Evolutionary conservation across 1,140 invertebrate genomes (phyloP).

Genomic region (Drosophila murphyi): DNA sequence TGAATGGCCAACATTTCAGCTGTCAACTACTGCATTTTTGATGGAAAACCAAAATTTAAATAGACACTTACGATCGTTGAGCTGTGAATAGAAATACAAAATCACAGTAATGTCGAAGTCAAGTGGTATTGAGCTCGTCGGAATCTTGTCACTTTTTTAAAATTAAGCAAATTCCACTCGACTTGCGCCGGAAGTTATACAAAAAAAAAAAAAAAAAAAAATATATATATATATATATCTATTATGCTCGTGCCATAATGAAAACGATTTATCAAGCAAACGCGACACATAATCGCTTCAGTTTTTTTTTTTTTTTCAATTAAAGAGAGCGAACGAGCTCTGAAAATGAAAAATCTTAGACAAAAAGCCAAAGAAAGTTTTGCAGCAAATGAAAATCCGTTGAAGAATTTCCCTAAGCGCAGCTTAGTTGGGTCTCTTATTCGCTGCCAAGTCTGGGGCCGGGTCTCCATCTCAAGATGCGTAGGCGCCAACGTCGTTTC

Average conservation of each 20-base stretch:
- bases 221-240: slow-evolving; percentile 13
- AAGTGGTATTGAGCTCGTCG: slow-evolving; percentile 65
- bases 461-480: slow-evolving; percentile 55
- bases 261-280: slow-evolving; percentile 74
- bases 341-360: slow-evolving; percentile 38
- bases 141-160: slow-evolving; percentile 64
- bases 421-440: slow-evolving; percentile 54
- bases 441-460: slow-evolving; percentile 41
- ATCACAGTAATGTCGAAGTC: slow-evolving; percentile 58
- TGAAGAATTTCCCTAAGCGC: slow-evolving; percentile 78
- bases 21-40: slow-evolving; percentile 68
- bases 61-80: slow-evolving; percentile 16
- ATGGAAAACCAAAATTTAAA: slow-evolving; percentile 44
- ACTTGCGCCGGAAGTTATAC: slow-evolving; percentile 64
- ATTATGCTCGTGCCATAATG: slow-evolving; percentile 64
- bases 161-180: slow-evolving; percentile 30
- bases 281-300: slow-evolving; percentile 46
- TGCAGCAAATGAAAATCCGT: slow-evolving; percentile 73
- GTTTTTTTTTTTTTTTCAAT: slow-evolving; percentile 53
- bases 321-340: slow-evolving; percentile 33
- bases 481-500: slow-evolving; percentile 74
- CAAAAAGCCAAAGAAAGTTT: slow-evolving; percentile 72
- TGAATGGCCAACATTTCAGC: slow-evolving; percentile 68
- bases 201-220: slow-evolving; percentile 19
- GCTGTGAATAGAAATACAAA: slow-evolving; percentile 24